Evolutionary conservation across 2,113 vertebrate species (phyloP).

Genomic region (Dendrocopos noguchii): DNA sequence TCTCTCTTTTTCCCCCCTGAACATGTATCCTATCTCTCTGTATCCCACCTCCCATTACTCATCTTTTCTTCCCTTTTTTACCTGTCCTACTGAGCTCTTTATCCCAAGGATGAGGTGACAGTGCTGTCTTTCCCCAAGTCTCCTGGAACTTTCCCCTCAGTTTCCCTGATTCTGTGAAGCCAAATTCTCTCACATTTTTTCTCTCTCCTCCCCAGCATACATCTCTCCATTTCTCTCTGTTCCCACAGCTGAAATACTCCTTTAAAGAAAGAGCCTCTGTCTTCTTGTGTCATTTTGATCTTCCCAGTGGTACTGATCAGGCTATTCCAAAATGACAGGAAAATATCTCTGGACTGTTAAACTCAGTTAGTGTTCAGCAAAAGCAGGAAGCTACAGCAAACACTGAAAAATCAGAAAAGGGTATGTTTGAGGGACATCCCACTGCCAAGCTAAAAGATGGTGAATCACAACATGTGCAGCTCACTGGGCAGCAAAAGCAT

Average conservation of each 20-base stretch:
- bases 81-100: background rate
- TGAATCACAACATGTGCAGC: background rate
- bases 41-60: background rate
- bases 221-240: background rate
- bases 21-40: background rate
- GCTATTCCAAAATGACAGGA: conserved; percentile 49
- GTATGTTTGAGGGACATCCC: background rate
- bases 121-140: background rate
- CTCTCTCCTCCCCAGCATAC: background rate
- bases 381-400: conserved; percentile 9
- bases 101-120: background rate
- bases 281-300: conserved; percentile 55
- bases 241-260: conserved; percentile 2
- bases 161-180: background rate
- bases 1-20: background rate
- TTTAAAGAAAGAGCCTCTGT: conserved; percentile 38
- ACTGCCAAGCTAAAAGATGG: background rate
- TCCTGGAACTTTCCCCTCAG: background rate
- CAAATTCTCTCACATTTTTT: conserved; percentile 4
- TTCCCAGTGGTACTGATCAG: conserved; percentile 1
- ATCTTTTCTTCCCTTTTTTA: background rate
- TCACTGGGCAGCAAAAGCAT: background rate
- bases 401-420: background rate
- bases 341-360: conserved; percentile 39
- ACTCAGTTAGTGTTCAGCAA: background rate